Conservation (phyloP, 1,140 invertebrate species). For the Drosophila nigromelanica region DNA sequence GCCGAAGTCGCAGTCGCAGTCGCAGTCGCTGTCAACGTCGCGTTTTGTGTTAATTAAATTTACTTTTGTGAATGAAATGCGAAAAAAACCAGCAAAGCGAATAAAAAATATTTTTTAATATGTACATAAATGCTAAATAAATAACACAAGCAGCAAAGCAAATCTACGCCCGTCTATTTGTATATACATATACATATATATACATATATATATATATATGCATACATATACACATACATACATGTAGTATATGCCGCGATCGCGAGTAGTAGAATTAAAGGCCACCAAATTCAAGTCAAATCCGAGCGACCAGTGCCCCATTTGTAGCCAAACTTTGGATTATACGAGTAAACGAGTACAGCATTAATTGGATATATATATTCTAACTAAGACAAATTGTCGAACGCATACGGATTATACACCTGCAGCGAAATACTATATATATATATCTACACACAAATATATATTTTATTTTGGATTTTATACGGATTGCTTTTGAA, state of each 20-base stretch:
- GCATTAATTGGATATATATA: conserved; percentile 54
- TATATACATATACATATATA: conserved; percentile 26
- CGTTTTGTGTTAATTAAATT: conserved; percentile 82
- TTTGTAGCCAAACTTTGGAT: conserved; percentile 52
- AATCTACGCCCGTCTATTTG: conserved; percentile 32
- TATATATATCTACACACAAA: too few relatives aligned
- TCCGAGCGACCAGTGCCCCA: conserved; percentile 15
- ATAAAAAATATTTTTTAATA: conserved; percentile 71
- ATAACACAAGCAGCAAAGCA: conserved; percentile 47
- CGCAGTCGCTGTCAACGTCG: conserved; percentile 8
- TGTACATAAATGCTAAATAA: conserved; percentile 78
- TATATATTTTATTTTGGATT: conserved; percentile 42
- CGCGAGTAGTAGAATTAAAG: conserved; percentile 42
- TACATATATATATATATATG: conserved; percentile 35
- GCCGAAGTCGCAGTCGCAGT: not conserved
- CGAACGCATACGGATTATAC: conserved; percentile 23
- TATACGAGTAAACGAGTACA: conserved; percentile 38
- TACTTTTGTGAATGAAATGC: conserved; percentile 83
- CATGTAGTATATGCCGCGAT: conserved; percentile 40
- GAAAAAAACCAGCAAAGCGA: conserved; percentile 79
- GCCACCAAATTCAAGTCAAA: conserved; percentile 39
- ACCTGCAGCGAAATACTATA: conserved; percentile 1
- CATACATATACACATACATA: conserved; percentile 13
- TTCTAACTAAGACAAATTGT: not conserved
- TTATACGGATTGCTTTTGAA: conserved; percentile 79